Base-by-base conservation (phyloP, 2,888 invertebrate genomes). In the Alcis repandata region DNA sequence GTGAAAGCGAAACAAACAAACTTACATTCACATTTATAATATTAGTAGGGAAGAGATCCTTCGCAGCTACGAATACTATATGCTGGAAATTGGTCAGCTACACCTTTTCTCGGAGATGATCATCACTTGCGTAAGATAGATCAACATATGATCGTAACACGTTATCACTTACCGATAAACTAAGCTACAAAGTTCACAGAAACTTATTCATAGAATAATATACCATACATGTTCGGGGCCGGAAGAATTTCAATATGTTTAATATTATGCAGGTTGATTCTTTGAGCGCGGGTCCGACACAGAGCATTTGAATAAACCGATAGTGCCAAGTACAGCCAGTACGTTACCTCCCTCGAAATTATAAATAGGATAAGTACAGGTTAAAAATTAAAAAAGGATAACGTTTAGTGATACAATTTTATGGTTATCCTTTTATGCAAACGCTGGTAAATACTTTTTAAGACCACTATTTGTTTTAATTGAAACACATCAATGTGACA, bases 181-280 rank as follows among this genome's bases (percentile, higher is more conserved):
- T 62, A 67, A 62, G 74, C 60, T 63, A 58, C 32, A 71, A 71
- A 71, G 73, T 80, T 78, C 75, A 75, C 79, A 79, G 79, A 86
- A 88, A 86, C 80, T 84, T 89, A 89, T 92, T 90, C 90, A 91
- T 92, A 86, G 87, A 86, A 88, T 87, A 86, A 90, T 88, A 88
- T 86, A 87, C 84, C 79, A 79, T 83, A 79, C 80, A 85, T 87
- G 84, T 87, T 87, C 82, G 81, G 84, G 83, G 83, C 85, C 82
- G 84, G 85, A 90, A 88, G 89, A 91, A 90, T 92, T 91, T 91
- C 90, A 91, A 92, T 92, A 92, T 91, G 88, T 91, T 89, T 91
- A 90, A 91, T 89, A 87, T 89, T 89, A 92, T 92, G 89, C 91
- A 89, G 91, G 90, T 90, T 91, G 90, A 91, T 91, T 91, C 91